These are phyloP conservation scores for Carcina quercana DNA, from an alignment of 2,888 invertebrate genomes.

Conservation along the genomic window DNA sequence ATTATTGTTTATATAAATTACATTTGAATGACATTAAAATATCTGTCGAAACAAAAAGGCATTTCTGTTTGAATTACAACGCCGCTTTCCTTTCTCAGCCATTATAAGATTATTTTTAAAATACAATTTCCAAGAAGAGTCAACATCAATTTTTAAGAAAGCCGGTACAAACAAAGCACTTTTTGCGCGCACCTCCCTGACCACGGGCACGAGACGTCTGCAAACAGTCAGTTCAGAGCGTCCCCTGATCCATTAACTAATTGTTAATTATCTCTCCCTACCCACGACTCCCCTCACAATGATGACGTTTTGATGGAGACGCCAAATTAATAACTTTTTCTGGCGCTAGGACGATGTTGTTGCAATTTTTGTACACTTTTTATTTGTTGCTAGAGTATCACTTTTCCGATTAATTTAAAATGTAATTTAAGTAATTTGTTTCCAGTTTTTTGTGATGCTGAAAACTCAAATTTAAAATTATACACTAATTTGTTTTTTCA, in stretches of 20 bases:
- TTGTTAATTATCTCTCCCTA: slow-evolving; percentile 51
- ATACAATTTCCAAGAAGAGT: too few species aligned
- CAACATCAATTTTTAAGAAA: too few species aligned
- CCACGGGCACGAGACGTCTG: slow-evolving; percentile 24
- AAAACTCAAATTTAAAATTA: too few species aligned
- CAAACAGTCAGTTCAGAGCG: slow-evolving; percentile 34
- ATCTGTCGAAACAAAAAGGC: too few species aligned
- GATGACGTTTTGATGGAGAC: slow-evolving; percentile 45
- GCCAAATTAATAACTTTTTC: slow-evolving; percentile 31
- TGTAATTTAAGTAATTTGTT: too few species aligned
- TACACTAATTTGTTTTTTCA: too few species aligned
- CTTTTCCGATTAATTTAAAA: slow-evolving; percentile 12
- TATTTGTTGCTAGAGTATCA: background rate
- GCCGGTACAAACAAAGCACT: slow-evolving; percentile 8
- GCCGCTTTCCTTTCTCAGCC: too few species aligned
- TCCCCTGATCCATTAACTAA: slow-evolving; percentile 48
- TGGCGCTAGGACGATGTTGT: slow-evolving; percentile 10
- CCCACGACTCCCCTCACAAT: slow-evolving; percentile 13
- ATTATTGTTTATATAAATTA: too few species aligned
- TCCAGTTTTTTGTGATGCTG: too few species aligned
- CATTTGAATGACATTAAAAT: too few species aligned
- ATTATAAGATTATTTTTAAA: too few species aligned
- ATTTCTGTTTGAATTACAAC: too few species aligned
- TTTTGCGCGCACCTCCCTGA: slow-evolving; percentile 19
- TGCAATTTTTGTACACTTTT: slow-evolving; percentile 10